Evolutionary conservation across 2,113 vertebrate genomes (phyloP), one percentile per base, ranked within the genome.

Genomic region (Passer montanus): DNA sequence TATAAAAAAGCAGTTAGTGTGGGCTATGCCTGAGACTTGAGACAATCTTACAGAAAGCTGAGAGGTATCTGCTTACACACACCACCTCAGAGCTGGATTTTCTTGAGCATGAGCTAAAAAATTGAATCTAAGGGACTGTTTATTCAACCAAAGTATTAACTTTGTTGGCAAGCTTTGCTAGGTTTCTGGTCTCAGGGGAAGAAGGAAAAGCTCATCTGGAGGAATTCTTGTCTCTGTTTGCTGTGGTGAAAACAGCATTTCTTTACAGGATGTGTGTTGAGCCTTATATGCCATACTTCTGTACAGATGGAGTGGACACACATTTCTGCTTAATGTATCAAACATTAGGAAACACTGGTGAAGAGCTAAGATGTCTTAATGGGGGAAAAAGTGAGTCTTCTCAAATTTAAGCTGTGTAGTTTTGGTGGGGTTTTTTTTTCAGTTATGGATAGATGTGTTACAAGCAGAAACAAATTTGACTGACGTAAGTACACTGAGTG

Each of bases 111-210:
- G 41, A 92, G 37, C 75, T 90, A 58, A 60, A 86, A 81, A 64
- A 18, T 41, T 46, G 21, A 69, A 64, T 93, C 19, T 66, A 72
- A 73, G 62, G 49, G 18, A 47, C 39, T 89, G n/a, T 80, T 94
- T 83, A 37, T 80, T 49, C 68, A 90, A n/a, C 37, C n/a, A 23
- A 60, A 69, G 55, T 56, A 94, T 90, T 94, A 56, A 68, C 74
- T 80, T 80, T 90, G 37, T 80, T 95, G 93, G 83, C 91, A 63
- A 30, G 44, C 37, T 84, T 94, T 92, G 31, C 72, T 90, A 44
- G 49, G 41, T 53, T 77, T 68, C 77, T 89, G 55, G 80, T 90
- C 84, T 69, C 7, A 0, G 58, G 52, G 81, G 76, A 80, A 90
- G 33, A 83, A 68, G 81, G 72, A 90, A 69, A 80, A 90, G 59